Conservation (phyloP, 2,888 invertebrate species). For the Pterobdella sp. region DNA sequence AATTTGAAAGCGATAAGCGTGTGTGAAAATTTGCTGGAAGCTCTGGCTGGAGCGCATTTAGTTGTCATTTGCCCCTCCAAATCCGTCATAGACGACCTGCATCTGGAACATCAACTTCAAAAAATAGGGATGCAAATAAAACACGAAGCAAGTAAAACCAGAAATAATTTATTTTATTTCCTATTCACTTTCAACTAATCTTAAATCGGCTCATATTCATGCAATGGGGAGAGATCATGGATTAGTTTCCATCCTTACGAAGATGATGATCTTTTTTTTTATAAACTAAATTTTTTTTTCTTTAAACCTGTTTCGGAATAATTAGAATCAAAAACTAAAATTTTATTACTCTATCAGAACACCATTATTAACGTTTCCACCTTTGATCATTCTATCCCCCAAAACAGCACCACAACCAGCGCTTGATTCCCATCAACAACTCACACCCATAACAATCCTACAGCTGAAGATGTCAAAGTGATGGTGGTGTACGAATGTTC, state of each 20-base stretch:
- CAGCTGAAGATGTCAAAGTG: slow-evolving; percentile 25
- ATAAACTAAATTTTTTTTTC: too few relatives aligned
- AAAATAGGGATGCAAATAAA: slow-evolving; percentile 3
- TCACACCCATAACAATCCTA: too few relatives aligned
- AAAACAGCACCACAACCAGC: background rate
- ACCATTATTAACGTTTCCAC: too few relatives aligned
- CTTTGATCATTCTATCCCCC: background rate
- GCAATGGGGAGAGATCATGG: too few relatives aligned
- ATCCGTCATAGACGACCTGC: slow-evolving; percentile 13
- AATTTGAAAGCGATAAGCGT: slow-evolving; percentile 9
- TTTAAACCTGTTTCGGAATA: too few relatives aligned
- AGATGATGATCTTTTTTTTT: too few relatives aligned
- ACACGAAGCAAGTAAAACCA: slow-evolving; percentile 9
- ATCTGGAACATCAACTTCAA: slow-evolving; percentile 9
- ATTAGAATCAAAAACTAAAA: too few relatives aligned
- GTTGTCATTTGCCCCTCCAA: slow-evolving; percentile 18
- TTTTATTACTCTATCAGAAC: too few relatives aligned
- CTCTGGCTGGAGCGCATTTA: slow-evolving; percentile 16
- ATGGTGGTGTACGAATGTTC: slow-evolving; percentile 22
- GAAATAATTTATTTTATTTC: too few relatives aligned
- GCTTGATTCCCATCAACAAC: background rate
- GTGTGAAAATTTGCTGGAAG: background rate
- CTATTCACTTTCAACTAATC: too few relatives aligned
- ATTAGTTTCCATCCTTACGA: too few relatives aligned
- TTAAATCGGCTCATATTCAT: too few relatives aligned